These are phyloP conservation scores for Drosophila subobscura DNA, from an alignment of 1,140 invertebrate genomes.

Conservation along the genomic window DNA sequence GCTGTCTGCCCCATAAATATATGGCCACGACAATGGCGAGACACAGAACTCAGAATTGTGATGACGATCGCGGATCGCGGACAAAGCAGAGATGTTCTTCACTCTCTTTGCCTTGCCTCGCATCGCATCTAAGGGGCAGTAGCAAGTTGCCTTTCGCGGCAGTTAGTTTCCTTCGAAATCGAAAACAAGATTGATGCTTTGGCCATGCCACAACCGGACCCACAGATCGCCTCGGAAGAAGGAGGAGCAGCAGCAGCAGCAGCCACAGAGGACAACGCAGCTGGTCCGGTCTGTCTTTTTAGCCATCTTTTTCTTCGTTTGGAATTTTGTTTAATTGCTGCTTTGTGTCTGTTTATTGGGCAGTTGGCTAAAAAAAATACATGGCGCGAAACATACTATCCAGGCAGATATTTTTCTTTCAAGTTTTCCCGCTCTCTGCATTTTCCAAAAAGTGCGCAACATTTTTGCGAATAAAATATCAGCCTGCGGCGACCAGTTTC, in stretches of 20 bases:
- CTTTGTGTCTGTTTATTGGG: conserved; percentile 62
- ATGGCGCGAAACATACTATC: conserved; percentile 26
- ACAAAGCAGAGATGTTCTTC: conserved; percentile 44
- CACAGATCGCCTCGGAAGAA: not conserved
- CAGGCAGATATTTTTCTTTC: conserved; percentile 63
- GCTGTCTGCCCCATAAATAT: conserved; percentile 69
- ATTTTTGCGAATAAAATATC: conserved; percentile 33
- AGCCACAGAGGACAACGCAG: conserved; percentile 57
- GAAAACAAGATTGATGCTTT: conserved; percentile 76
- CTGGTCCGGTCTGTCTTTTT: conserved; percentile 47
- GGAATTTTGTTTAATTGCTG: conserved; percentile 52
- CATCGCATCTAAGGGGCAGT: conserved; percentile 42
- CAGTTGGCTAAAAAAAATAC: conserved; percentile 29
- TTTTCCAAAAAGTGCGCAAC: conserved; percentile 45
- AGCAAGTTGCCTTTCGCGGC: conserved; percentile 66
- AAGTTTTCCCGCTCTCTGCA: conserved; percentile 62
- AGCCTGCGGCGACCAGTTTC: conserved; percentile 58
- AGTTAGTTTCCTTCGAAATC: conserved; percentile 71
- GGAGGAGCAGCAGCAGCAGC: conserved; percentile 4
- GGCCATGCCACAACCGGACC: conserved; percentile 32
- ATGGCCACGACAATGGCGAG: conserved; percentile 67
- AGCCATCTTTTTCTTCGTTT: conserved; percentile 34
- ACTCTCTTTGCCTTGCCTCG: not conserved
- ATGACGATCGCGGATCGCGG: conserved; percentile 36
- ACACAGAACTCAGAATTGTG: conserved; percentile 52